Evolutionary conservation across 2,113 vertebrate species (phyloP), one percentile per base, ranked within the genome.

Genomic region (Lampris incognitus): DNA sequence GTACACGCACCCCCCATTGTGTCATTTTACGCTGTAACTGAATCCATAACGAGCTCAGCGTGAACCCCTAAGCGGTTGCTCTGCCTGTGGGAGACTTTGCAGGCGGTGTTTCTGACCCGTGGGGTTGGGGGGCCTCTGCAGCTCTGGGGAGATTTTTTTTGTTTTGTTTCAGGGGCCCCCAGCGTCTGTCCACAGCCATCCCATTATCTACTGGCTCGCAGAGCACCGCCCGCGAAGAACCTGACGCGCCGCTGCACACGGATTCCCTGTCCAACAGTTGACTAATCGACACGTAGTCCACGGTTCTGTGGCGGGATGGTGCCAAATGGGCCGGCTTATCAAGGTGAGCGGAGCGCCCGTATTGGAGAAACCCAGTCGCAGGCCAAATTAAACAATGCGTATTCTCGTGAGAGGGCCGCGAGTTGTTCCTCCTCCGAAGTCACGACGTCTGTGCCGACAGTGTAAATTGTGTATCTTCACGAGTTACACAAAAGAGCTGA

Each of bases 21-120:
- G 7, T 56, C 65, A 70, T 11, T 78, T 71, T 60, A 73, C 38
- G 1, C 10, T 75, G 60, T 41, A 78, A 69, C 44, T 65, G 38
- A 39, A 24, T 41, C 60, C 50, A 5, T 61, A 46, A 46, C 69
- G 68, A 63, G 49, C 60, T 80, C 54, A 80, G 57, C 67, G 64
- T 68, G 42, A 56, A 38, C 41, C 51, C 56, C 42, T 46, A 13
- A n/a, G 11, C 24, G 11, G 13, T 48, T 55, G 55, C 50, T n/a
- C 48, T 70, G 52, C 58, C 44, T 63, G 57, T 65, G 46, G 52
- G 13, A 54, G 13, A 72, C 62, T 36, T 9, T 24, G 13, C 37
- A 52, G 44, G 11, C 49, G 55, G 44, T 71, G 50, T 66, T 66
- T 66, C 46, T 37, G 13, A 8, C 56, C 56, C 1, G 55, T 39